Evolutionary conservation across 2,113 vertebrate genomes (phyloP).

Genomic region (Aptenodytes forsteri): DNA sequence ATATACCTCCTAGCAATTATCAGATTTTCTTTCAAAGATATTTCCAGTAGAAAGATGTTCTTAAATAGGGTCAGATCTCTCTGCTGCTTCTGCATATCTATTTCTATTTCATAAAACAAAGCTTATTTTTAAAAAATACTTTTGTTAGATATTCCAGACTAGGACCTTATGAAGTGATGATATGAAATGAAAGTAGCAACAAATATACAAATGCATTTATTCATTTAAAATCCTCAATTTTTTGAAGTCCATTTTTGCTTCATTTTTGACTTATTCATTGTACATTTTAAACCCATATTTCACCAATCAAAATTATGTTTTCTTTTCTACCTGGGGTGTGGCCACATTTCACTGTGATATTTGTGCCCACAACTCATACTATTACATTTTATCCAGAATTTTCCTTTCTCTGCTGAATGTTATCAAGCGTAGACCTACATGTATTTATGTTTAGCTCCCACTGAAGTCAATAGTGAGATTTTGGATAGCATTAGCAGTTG

Average conservation of each 20-base stretch:
- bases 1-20: not conserved
- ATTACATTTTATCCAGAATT: not conserved
- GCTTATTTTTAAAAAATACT: not conserved
- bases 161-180: not conserved
- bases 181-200: not conserved
- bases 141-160: not conserved
- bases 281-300: not conserved
- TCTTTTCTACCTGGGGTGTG: not conserved
- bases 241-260: not conserved
- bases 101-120: not conserved
- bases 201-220: not conserved
- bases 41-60: not conserved
- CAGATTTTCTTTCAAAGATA: not conserved
- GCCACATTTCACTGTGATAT: not conserved
- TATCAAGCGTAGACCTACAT: not conserved
- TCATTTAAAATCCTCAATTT: not conserved
- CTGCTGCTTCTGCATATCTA: not conserved
- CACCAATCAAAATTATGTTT: not conserved
- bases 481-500: not conserved
- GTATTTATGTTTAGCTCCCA: not conserved
- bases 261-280: not conserved
- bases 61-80: not conserved
- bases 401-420: not conserved
- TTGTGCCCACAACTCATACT: not conserved
- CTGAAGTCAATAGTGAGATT: not conserved